Evolutionary conservation across 1,140 invertebrate species (phyloP), one percentile per base, ranked within the genome.

Genomic region (Zaprionus inermis): DNA sequence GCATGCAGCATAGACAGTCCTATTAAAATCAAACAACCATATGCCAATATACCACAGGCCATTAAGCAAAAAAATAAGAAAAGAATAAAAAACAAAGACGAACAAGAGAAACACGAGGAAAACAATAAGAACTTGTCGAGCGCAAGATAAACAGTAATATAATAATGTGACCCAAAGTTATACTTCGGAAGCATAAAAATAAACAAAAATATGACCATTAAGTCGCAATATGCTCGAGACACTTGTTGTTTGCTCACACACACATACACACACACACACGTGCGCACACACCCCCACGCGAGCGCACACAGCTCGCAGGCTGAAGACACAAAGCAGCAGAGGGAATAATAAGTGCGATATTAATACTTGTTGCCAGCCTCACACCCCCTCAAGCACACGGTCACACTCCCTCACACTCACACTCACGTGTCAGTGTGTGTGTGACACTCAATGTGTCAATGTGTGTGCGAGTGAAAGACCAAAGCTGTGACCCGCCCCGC

Each of bases 271-370:
- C 28, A 36, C 49, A 57, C 11, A 49, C 18, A 46, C 2, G 16
- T 1, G n/a, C n/a, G 3, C 7, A 16, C 10, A 16, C n/a, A 16
- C n/a, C 38, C 38, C 38, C n/a, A 44, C 2, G n/a, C 7, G n/a
- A 6, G 38, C 38, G 9, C 38, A 44, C 38, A 44, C n/a, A 54
- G 46, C 36, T 72, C 14, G n/a, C 30, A 61, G 38, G 38, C 38
- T 16, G 38, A 44, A 44, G 38, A 49, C 44, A 49, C 16, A 22
- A 18, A 58, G 34, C 36, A 46, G 58, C 30, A 64, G 65, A 52
- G 69, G 46, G 76, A 79, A 79, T 78, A 88, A 86, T 79, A 86
- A 88, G 82, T 82, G 79, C 78, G 82, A 81, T 86, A 88, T 86
- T 88, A 86, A 76, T 82, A 86, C 78, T 72, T 67, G 66, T 41